Evolutionary conservation across 2,113 vertebrate species (phyloP).

Genomic region (Ammodytes dubius): DNA sequence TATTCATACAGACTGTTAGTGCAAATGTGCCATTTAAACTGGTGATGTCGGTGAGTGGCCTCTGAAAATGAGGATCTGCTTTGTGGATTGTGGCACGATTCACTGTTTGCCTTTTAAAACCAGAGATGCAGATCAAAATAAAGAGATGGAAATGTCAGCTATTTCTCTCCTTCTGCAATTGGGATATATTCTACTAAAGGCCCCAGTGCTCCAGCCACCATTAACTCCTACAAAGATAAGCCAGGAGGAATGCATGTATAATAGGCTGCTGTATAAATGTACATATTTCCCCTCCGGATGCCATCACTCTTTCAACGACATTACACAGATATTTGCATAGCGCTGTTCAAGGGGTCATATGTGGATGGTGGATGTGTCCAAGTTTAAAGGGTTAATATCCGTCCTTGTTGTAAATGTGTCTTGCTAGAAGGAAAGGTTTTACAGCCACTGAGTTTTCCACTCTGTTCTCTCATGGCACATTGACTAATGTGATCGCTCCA

Average conservation of each 20-base stretch:
- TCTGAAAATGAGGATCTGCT: background rate
- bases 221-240: constrained; percentile 12
- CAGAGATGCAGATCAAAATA: constrained; percentile 1
- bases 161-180: constrained; percentile 14
- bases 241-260: constrained; percentile 7
- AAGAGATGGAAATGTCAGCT: constrained; percentile 31
- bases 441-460: constrained; percentile 66
- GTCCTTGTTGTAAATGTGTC: constrained; percentile 49
- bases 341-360: background rate
- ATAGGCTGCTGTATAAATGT: constrained; percentile 20
- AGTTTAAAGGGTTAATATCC: constrained; percentile 53
- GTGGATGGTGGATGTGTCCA: constrained; percentile 10
- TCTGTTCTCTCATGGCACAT: constrained; percentile 64
- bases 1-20: background rate
- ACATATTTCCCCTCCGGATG: constrained; percentile 33
- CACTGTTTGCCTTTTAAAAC: constrained; percentile 22
- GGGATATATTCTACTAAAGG: background rate
- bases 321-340: constrained; percentile 6
- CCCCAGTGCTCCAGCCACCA: constrained; percentile 11
- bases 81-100: constrained; percentile 6
- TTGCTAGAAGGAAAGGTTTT: constrained; percentile 60
- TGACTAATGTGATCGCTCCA: constrained; percentile 64
- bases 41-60: background rate
- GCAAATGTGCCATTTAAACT: constrained; percentile 16
- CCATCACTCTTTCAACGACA: constrained; percentile 5